Conservation (phyloP, 2,888 invertebrate genomes). For the Embidobia sp. region DNA sequence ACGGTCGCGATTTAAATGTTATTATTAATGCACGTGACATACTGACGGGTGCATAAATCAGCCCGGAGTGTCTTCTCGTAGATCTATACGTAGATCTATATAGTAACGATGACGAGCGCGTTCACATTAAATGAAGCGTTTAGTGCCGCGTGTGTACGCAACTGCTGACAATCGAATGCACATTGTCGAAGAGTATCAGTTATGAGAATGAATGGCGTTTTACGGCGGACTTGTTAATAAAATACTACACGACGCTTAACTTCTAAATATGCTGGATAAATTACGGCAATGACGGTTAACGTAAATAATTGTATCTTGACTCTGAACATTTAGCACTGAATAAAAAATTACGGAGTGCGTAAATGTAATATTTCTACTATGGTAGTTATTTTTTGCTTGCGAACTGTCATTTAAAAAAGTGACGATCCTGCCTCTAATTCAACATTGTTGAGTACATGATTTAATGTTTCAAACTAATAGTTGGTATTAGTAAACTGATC, state of each 20-base stretch:
- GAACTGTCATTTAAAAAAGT: too few relatives aligned
- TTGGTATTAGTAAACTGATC: too few relatives aligned
- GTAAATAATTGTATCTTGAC: too few relatives aligned
- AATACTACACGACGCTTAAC: not conserved
- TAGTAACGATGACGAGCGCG: slow-evolving; percentile 7
- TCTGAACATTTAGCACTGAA: too few relatives aligned
- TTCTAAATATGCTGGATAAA: too few relatives aligned
- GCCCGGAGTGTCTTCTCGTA: slow-evolving; percentile 6
- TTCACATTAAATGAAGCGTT: not conserved
- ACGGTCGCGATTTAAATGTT: slow-evolving; percentile 5
- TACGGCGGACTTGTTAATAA: slow-evolving; percentile 5
- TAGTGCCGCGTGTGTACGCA: not conserved
- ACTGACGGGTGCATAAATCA: slow-evolving; percentile 24
- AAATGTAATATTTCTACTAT: too few relatives aligned
- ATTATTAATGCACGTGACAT: slow-evolving; percentile 39
- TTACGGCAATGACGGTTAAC: too few relatives aligned
- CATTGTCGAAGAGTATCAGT: slow-evolving; percentile 11
- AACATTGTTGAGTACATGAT: too few relatives aligned
- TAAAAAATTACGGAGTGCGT: too few relatives aligned
- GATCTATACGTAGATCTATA: not conserved
- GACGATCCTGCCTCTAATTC: too few relatives aligned
- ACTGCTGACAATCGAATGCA: not conserved
- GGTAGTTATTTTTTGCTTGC: too few relatives aligned
- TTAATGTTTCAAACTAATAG: too few relatives aligned
- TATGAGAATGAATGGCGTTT: slow-evolving; percentile 1